Evolutionary conservation across 2,888 invertebrate species (phyloP), one percentile per base, ranked within the genome.

Genomic region (Aelia acuminata): DNA sequence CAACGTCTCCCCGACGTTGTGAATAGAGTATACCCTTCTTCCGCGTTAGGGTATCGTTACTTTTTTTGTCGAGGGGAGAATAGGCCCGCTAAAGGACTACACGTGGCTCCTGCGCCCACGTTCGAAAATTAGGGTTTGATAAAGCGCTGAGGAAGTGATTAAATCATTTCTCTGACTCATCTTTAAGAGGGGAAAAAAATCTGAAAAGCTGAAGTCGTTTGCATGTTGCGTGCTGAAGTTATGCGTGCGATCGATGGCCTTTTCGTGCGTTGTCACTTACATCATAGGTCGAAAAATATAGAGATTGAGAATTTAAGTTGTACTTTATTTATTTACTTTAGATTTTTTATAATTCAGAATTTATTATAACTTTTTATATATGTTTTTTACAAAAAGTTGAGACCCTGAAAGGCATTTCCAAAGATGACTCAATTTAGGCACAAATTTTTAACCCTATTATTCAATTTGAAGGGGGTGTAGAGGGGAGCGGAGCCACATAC

Each of bases 11-110:
- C 15, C 26, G 31, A 7, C 63, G 18, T 35, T n/a, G 18, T 31
- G 31, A 70, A 70, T 70, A 35, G 63, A 63, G 63, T 70, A n/a
- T n/a, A n/a, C n/a, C 18, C 18, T 70, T 70, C 63, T 70, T 70
- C 63, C 63, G 35, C 63, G 18, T 31, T 35, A 35, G 13, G 18
- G 31, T 13, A 70, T 70, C 63, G 35, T 70, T 70, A 70, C 20
- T 7, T 35, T 70, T 70, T 70, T 31, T 70, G 18, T 18, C 15
- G 31, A 4, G 31, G 31, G 31, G 63, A 70, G 63, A 70, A 70
- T 70, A 20, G 63, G 5, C 26, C 13, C 18, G 31, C 26, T 70
- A 20, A 70, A 70, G 63, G 35, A 4, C 31, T 18, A 5, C 31
- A 31, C 63, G 31, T 63, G 63, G 3, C 18, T 18, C 18, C 35